A percentile compares a stretch with the other conserved stretches of the same genome.
These are phyloP conservation scores for Zygaena filipendulae DNA, from an alignment of 2,888 invertebrate species.

Conservation along the genomic window DNA sequence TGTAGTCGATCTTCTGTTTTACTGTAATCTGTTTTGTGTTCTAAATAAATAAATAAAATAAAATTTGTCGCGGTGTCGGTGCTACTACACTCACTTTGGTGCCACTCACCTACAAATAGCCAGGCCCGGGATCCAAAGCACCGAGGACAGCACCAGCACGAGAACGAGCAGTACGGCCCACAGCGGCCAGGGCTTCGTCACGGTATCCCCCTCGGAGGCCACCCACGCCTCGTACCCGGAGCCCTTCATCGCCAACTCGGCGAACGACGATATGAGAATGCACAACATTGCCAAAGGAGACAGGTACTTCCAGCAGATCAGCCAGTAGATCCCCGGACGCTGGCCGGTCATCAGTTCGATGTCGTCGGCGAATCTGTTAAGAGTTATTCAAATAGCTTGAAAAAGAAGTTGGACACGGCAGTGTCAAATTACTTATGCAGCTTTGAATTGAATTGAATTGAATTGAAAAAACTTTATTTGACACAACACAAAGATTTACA, in stretches of 20 bases:
- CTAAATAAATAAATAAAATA: too few relatives aligned
- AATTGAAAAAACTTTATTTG: too few relatives aligned
- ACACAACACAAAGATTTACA: too few relatives aligned
- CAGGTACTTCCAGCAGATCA: constrained; percentile 94
- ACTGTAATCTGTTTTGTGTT: too few relatives aligned
- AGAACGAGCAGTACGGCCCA: constrained; percentile 85
- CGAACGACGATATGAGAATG: constrained; percentile 85
- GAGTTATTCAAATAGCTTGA: too few relatives aligned
- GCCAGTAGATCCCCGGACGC: constrained; percentile 89
- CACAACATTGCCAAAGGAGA: constrained; percentile 90
- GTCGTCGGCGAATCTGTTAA: constrained; percentile 87
- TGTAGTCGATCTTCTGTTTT: too few relatives aligned
- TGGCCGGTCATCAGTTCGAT: constrained; percentile 95
- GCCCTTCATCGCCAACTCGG: constrained; percentile 82
- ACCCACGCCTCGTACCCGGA: constrained; percentile 91
- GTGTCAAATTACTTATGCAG: too few relatives aligned
- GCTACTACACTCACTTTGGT: too few relatives aligned
- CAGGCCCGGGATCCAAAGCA: constrained; percentile 88
- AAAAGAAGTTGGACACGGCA: too few relatives aligned
- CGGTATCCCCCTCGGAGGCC: constrained; percentile 75
- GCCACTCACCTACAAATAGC: constrained; percentile 79
- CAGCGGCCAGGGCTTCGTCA: constrained; percentile 84
- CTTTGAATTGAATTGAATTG: too few relatives aligned
- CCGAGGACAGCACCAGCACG: constrained; percentile 79
- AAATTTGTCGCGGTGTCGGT: too few relatives aligned